Evolutionary conservation across 2,797 vertebrate species (phyloP), one percentile per base, ranked within the genome.

Genomic region (Acanthurus leucopareius): DNA sequence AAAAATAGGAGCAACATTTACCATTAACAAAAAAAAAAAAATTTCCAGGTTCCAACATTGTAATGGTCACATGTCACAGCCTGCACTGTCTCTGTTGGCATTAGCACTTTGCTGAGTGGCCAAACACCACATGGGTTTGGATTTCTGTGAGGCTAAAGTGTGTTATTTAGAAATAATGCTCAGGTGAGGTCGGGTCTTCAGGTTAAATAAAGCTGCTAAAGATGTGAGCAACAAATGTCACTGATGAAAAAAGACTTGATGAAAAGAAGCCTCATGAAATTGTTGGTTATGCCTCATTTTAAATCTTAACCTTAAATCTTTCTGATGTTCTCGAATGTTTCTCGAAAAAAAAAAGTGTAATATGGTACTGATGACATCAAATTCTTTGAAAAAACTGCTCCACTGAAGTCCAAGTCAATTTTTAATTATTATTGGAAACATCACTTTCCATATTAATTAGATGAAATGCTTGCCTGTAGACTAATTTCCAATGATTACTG

Each of bases 201-300:
- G 59, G 49, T 14, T 9, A 45, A 14, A 53, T 14, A 8, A 7
- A 22, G 11, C n/a, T 5, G 2, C 17, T n/a, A 25, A 49, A 19
- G 4, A 15, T 35, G 2, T 17, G 32, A 54, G 15, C 19, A 38
- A 32, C 17, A 49, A 44, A 44, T 20, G 11, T 28, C 51, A 20
- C 32, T 40, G 13, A 72, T 53, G n/a, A 62, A 19, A 61, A 62
- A 19, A 61, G 17, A 48, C 45, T 48, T 53, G 7, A 40, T 32
- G 60, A 17, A 35, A 8, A 3, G 42, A 49, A 48, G 19, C 16
- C 22, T 64, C 45, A 20, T 25, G 62, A 15, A 45, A n/a, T 69
- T 54, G 19, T 8, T 53, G 4, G 8, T 47, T 28, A 52, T 38
- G 20, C 5, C 59, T 47, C 13, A 74, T 38, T 69, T 64, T 32